Conservation (phyloP, 2,797 vertebrate genomes). For the Carduelis carduelis region DNA sequence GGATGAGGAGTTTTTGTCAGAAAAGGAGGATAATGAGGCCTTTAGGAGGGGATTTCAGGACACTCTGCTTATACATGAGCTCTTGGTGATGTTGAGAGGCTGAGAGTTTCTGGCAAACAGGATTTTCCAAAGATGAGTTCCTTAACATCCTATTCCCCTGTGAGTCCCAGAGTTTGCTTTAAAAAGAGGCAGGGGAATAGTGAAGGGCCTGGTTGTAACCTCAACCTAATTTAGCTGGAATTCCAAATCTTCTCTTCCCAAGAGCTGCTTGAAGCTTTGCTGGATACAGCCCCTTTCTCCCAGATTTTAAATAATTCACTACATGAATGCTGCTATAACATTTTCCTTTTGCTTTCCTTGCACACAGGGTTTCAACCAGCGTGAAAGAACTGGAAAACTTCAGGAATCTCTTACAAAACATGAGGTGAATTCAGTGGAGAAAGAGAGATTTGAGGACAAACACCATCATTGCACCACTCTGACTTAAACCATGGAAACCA, state of each 20-base stretch:
- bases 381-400: conserved; percentile 89
- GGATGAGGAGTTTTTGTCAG: background rate
- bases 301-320: background rate
- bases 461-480: accelerated
- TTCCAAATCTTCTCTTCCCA: background rate
- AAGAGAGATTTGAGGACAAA: background rate
- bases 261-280: background rate
- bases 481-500: background rate
- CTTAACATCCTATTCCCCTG: background rate
- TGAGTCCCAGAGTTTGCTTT: background rate
- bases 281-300: background rate
- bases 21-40: background rate
- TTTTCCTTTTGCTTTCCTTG: background rate
- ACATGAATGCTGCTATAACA: accelerated
- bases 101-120: background rate
- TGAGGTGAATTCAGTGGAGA: conserved; percentile 48
- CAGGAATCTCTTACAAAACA: conserved; percentile 74
- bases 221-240: background rate
- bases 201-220: background rate
- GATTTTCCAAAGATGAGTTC: background rate
- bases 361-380: conserved; percentile 87
- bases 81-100: background rate
- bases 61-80: accelerated
- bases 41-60: background rate
- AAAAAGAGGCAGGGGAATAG: background rate